Conservation (phyloP, 2,113 vertebrate species). For the Polypterus bichir region DNA sequence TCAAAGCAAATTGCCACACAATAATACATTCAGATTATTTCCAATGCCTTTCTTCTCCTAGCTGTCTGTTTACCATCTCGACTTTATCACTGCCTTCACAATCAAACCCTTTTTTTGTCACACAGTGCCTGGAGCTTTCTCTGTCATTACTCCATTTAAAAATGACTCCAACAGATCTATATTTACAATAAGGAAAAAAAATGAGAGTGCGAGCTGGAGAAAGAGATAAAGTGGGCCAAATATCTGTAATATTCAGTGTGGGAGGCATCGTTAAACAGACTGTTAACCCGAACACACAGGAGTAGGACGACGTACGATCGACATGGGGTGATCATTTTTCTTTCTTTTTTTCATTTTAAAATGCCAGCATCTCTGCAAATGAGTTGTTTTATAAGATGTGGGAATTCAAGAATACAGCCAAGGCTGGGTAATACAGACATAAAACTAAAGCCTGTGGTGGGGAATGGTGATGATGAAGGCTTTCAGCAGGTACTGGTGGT, state of each 20-base stretch:
- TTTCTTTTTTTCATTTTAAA: too few species aligned
- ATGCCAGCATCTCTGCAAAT: too few species aligned
- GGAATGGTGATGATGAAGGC: too few species aligned
- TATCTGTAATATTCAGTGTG: not conserved
- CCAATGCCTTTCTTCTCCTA: conserved; percentile 19
- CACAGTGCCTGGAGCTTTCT: conserved; percentile 24
- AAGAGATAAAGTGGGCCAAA: conserved; percentile 22
- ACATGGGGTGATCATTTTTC: too few species aligned
- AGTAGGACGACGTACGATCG: too few species aligned
- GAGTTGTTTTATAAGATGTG: too few species aligned
- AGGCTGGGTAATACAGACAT: too few species aligned
- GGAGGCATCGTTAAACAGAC: not conserved
- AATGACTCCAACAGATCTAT: conserved; percentile 29
- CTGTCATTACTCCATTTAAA: conserved; percentile 20
- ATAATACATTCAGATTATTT: conserved; percentile 13
- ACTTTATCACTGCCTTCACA: conserved; percentile 7
- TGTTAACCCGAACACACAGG: too few species aligned
- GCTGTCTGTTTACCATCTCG: conserved; percentile 31
- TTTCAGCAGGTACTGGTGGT: too few species aligned
- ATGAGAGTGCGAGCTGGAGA: conserved; percentile 19
- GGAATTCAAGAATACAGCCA: too few species aligned
- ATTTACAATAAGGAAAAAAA: conserved; percentile 23
- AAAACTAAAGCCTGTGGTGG: too few species aligned
- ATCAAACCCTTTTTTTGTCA: conserved; percentile 21
- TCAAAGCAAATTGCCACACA: not conserved